Evolutionary conservation across 2,113 vertebrate species (phyloP).

Genomic region (Vombatus ursinus): DNA sequence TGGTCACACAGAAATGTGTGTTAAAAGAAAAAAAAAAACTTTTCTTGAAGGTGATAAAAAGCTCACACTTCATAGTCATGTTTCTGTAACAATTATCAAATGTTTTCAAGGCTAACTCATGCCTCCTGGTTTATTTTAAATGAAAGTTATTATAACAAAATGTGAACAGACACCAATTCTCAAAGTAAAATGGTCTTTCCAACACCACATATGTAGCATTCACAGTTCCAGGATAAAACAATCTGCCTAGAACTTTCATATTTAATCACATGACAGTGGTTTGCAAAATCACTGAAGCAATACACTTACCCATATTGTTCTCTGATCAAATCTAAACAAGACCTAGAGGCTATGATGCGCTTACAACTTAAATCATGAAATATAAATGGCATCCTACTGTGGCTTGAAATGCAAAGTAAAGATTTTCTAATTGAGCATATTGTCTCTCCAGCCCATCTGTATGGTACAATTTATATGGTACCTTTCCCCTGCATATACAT

Average conservation of each 20-base stretch:
- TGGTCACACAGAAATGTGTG: slow-evolving; percentile 31
- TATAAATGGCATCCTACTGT: slow-evolving; percentile 36
- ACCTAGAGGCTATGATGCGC: slow-evolving; percentile 27
- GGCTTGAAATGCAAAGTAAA: slow-evolving; percentile 35
- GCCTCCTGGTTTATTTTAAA: slow-evolving; percentile 41
- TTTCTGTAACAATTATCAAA: slow-evolving; percentile 22
- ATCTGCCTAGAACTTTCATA: slow-evolving; percentile 44
- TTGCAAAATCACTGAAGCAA: slow-evolving; percentile 56
- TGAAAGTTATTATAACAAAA: slow-evolving; percentile 36
- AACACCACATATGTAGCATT: neutral
- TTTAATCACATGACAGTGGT: slow-evolving; percentile 50
- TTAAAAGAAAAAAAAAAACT: neutral
- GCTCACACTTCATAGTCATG: neutral
- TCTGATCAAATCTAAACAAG: slow-evolving; percentile 55
- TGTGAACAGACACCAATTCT: slow-evolving; percentile 28
- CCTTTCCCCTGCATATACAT: slow-evolving; percentile 24
- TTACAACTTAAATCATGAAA: slow-evolving; percentile 39
- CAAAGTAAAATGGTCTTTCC: slow-evolving; percentile 47
- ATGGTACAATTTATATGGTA: slow-evolving; percentile 26
- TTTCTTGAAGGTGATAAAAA: neutral
- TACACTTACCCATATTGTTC: slow-evolving; percentile 44
- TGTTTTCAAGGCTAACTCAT: slow-evolving; percentile 47
- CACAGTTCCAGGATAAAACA: slow-evolving; percentile 45
- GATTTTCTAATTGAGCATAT: slow-evolving; percentile 18
- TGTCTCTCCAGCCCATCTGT: neutral